Base-by-base conservation (phyloP, 2,888 invertebrate genomes). In the Rugalucina vietnamica region DNA sequence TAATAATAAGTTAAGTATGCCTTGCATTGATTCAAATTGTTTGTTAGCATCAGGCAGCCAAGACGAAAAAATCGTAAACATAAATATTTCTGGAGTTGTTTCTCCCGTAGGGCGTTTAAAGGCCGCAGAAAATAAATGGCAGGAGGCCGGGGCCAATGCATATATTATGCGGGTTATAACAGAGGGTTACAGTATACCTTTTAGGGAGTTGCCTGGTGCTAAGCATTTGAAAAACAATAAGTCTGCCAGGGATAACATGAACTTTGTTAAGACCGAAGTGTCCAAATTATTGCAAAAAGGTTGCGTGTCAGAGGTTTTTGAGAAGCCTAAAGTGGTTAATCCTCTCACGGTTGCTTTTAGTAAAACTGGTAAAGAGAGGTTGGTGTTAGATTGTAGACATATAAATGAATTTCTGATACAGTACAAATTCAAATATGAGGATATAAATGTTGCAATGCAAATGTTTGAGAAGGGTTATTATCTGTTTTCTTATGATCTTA, bases 341-440 rank as follows among this genome's bases (percentile, higher is more conserved):
- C 73, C 73, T 12, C 34, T 73, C 32, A 73, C 73, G 21, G 73
- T 73, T n/a, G 34, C 32, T 73, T 32, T n/a, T n/a, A 73, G 32
- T 24, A 73, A 27, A 24, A 29, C 43, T 14, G 73, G 73, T 21
- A 73, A 73, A 73, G 4, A 34, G 1, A 73, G 73, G 24, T 34
- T 73, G 34, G 73, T 73, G 21, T 39, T 73, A 39, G 73, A 73
- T 73, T 73, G 73, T 21, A 12, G 73, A 27, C 73, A 73, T 29
- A 32, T 73, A 49, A 43, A 73, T 21, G 21, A 34, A 39, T 29
- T 29, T 24, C 29, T 73, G 21, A 21, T n/a, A 34, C 27, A 73
- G 21, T 73, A 29, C 39, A 73, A 50, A 29, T 73, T 27, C 24
- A 73, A 73, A 73, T 73, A 50, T 50, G 73, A 73, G 49, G 73